A percentile compares a stretch with the other conserved stretches of the same genome.
These are phyloP conservation scores for Drosophila pectinifera DNA, from an alignment of 1,140 invertebrate species.

Conservation along the genomic window DNA sequence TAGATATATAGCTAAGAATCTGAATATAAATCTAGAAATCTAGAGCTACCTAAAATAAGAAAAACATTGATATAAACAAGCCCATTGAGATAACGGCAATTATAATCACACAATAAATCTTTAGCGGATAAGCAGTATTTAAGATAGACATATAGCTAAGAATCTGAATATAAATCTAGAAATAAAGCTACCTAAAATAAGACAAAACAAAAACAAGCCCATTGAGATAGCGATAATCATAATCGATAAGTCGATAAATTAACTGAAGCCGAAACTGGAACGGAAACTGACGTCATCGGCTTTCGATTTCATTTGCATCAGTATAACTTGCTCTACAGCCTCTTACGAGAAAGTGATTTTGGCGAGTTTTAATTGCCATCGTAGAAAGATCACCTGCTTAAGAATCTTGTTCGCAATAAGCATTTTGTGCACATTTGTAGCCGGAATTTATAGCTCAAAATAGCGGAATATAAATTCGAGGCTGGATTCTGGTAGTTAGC, in stretches of 20 bases:
- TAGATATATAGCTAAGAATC: neutral
- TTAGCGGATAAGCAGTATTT: neutral
- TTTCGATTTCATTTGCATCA: conserved; percentile 41
- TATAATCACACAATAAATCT: too few species aligned
- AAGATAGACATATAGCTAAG: neutral
- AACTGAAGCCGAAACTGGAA: conserved; percentile 7
- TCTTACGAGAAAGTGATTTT: conserved; percentile 23
- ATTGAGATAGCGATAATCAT: conserved; percentile 29
- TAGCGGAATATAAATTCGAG: conserved; percentile 30
- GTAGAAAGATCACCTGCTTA: conserved; percentile 27
- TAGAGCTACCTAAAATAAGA: neutral
- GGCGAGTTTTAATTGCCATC: conserved; percentile 20
- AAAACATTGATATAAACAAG: conserved; percentile 2
- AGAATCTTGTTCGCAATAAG: conserved; percentile 18
- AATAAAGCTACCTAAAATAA: conserved; percentile 1
- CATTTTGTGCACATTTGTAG: conserved; percentile 49
- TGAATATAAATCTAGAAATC: neutral
- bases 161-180: neutral
- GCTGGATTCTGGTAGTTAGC: conserved; percentile 29
- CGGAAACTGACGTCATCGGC: conserved; percentile 8
- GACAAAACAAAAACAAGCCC: neutral
- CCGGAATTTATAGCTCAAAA: conserved; percentile 44
- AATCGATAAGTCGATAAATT: conserved; percentile 25
- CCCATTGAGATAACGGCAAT: conserved; percentile 29
- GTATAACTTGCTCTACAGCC: conserved; percentile 41